These are phyloP conservation scores for Nyctalus aviator DNA, from an alignment of 2,797 vertebrate genomes.

Conservation along the genomic window DNA sequence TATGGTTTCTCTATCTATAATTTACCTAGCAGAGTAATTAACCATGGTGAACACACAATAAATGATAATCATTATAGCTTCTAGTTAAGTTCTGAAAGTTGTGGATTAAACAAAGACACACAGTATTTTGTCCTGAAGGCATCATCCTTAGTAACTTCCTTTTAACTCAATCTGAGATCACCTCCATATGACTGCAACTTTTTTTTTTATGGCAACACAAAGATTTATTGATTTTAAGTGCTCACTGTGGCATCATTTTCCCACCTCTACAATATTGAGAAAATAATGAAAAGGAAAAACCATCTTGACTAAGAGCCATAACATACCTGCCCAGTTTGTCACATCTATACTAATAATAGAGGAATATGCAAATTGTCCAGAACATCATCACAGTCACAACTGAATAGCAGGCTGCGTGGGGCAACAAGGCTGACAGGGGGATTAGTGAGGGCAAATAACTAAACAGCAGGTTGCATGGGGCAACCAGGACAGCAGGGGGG, in stretches of 20 bases:
- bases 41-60: background rate
- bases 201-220: constrained; percentile 14
- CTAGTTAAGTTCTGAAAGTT: background rate
- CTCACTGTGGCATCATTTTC: background rate
- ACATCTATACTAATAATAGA: background rate
- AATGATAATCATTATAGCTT: background rate
- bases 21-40: background rate
- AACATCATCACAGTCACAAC: too few species aligned
- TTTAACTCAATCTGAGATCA: background rate
- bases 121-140: background rate
- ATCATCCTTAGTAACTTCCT: constrained; percentile 7
- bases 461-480: too few species aligned
- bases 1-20: background rate
- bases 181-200: background rate
- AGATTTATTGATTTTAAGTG: background rate
- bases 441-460: too few species aligned
- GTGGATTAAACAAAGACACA: background rate
- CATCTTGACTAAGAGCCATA: constrained; percentile 1
- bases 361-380: too few species aligned
- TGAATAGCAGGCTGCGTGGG: too few species aligned
- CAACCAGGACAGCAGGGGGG: too few species aligned
- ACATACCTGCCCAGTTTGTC: background rate
- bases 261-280: background rate
- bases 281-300: constrained; percentile 58
- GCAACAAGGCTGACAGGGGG: too few species aligned